phyloP scores from a whole-genome alignment of 2,797 vertebrate species.

The Danio aesculapii region DNA sequence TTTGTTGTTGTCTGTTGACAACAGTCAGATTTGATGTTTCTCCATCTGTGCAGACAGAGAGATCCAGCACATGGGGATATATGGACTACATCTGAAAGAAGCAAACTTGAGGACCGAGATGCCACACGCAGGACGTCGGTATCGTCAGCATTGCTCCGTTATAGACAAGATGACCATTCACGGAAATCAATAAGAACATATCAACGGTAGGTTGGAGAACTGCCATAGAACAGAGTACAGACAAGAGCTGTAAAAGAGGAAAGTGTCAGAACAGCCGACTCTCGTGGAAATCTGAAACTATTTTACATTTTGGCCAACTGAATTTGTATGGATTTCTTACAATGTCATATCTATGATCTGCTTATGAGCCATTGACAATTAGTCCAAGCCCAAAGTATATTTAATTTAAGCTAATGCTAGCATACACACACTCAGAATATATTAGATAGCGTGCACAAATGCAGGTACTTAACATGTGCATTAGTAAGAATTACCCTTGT shows the following conservation, averaged over 20 bases:
- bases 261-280: background rate
- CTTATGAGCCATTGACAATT: background rate
- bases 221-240: conserved; percentile 3
- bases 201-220: conserved; percentile 19
- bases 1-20: conserved; percentile 70
- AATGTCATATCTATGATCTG: background rate
- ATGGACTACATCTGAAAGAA: conserved; percentile 42
- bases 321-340: background rate
- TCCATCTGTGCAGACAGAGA: conserved; percentile 57
- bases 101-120: conserved; percentile 36
- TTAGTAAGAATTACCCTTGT: too few relatives aligned
- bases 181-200: conserved; percentile 25
- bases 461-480: too few relatives aligned
- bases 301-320: background rate
- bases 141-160: conserved; percentile 36
- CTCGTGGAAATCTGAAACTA: background rate
- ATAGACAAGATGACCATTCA: conserved; percentile 33
- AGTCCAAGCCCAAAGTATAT: background rate
- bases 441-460: too few relatives aligned
- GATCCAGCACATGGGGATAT: conserved; percentile 71
- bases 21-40: conserved; percentile 59
- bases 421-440: too few relatives aligned
- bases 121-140: conserved; percentile 33
- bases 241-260: conserved; percentile 17
- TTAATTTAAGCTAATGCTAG: too few relatives aligned